phyloP scores from a whole-genome alignment of 1,140 invertebrate genomes.

The Drosophila bocki region DNA sequence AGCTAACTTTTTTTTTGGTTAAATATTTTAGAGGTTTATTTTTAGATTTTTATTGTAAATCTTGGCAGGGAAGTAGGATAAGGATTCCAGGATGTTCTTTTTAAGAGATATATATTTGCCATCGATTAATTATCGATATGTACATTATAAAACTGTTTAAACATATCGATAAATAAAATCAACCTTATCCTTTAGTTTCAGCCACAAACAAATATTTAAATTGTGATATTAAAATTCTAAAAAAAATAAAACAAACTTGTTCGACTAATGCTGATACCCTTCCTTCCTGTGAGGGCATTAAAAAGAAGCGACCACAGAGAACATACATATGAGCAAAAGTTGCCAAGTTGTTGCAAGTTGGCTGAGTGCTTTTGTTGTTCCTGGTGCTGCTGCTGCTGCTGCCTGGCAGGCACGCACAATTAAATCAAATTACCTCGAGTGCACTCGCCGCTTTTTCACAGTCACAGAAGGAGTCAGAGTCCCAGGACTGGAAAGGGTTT shows the following conservation, averaged over 20 bases:
- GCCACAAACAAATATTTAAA: too few relatives aligned
- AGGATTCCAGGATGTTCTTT: too few relatives aligned
- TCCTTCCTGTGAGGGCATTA: conserved; percentile 4
- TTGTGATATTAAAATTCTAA: too few relatives aligned
- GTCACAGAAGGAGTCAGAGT: conserved; percentile 18
- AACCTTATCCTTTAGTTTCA: background rate
- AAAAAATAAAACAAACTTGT: background rate
- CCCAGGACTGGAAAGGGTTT: background rate
- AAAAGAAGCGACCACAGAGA: conserved; percentile 19
- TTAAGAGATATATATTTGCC: background rate
- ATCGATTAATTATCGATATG: background rate
- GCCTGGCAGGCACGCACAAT: conserved; percentile 68
- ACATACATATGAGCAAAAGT: conserved; percentile 40
- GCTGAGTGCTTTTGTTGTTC: conserved; percentile 38
- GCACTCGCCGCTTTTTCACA: conserved; percentile 72
- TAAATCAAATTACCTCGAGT: conserved; percentile 83
- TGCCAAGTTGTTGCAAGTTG: conserved; percentile 37
- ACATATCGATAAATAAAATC: background rate
- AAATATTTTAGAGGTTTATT: too few relatives aligned
- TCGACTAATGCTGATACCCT: background rate
- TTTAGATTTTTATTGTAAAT: background rate
- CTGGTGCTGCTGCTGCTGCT: conserved; percentile 23
- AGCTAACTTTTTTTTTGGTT: too few relatives aligned
- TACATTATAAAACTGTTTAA: background rate
- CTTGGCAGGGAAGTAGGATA: rapidly evolving